Evolutionary conservation across 1,140 invertebrate species (phyloP).

Genomic region (Brevipalpus yothersi): DNA sequence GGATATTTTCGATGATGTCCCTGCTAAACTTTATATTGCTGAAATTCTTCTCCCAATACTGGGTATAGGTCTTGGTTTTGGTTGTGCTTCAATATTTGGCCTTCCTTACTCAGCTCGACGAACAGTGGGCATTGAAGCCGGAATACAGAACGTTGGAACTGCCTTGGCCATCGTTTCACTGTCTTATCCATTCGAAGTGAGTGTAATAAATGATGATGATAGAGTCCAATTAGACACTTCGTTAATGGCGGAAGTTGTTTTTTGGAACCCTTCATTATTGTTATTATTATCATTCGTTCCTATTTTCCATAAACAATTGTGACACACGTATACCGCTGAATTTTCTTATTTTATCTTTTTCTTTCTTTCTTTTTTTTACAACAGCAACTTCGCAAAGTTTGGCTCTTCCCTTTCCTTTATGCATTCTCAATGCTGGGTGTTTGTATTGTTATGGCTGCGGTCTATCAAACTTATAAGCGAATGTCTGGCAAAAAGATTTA

Average conservation of each 20-base stretch:
- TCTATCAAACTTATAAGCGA: slow-evolving; percentile 12
- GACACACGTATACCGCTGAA: not conserved
- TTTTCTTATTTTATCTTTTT: not conserved
- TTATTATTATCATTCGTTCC: not conserved
- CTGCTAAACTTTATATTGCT: slow-evolving; percentile 17
- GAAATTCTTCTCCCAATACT: slow-evolving; percentile 17
- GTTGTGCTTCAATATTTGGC: slow-evolving; percentile 16
- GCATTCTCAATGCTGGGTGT: slow-evolving; percentile 14
- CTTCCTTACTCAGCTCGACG: slow-evolving; percentile 14
- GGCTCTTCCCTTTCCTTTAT: slow-evolving; percentile 14
- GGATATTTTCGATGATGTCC: slow-evolving; percentile 18
- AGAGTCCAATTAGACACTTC: not conserved
- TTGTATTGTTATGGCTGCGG: slow-evolving; percentile 11
- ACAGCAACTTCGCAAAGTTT: slow-evolving; percentile 12
- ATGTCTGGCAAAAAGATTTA: slow-evolving; percentile 1
- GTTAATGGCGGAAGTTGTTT: no score
- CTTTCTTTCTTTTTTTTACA: no score
- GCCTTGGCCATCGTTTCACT: slow-evolving; percentile 15
- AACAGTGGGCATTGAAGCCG: slow-evolving; percentile 23
- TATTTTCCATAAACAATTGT: not conserved
- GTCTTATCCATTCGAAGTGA: slow-evolving; percentile 15
- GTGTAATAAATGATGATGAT: not conserved
- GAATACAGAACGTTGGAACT: slow-evolving; percentile 22
- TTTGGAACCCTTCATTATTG: not conserved
- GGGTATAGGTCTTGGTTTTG: slow-evolving; percentile 20